These are phyloP conservation scores for Cyphomyrus plagiostoma DNA, from an alignment of 2,113 vertebrate genomes.

Conservation along the genomic window DNA sequence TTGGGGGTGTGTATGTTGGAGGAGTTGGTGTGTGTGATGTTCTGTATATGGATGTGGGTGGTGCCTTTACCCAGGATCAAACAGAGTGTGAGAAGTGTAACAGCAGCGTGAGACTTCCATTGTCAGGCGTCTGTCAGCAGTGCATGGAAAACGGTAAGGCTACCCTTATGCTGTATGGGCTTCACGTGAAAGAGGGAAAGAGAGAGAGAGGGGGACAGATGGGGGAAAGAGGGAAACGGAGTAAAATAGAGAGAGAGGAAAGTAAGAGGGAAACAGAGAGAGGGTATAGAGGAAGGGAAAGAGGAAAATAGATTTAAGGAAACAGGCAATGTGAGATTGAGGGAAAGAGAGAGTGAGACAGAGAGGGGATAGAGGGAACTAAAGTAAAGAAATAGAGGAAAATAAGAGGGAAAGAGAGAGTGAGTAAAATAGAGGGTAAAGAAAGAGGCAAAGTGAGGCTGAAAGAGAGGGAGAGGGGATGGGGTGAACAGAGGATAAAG, in stretches of 20 bases:
- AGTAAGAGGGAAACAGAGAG: neutral
- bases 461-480: neutral
- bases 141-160: neutral
- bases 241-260: neutral
- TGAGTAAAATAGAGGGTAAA: neutral
- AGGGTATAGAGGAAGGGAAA: neutral
- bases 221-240: neutral
- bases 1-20: neutral
- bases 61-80: neutral
- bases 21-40: neutral
- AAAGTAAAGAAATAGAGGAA: too few species aligned
- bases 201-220: neutral
- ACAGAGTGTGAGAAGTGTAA: neutral
- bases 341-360: neutral
- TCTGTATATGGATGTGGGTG: neutral
- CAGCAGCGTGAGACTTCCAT: neutral
- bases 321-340: neutral
- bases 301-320: neutral
- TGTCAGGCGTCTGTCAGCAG: neutral
- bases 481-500: neutral
- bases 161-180: neutral
- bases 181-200: neutral
- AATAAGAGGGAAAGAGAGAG: too few species aligned
- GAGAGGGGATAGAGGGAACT: neutral
- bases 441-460: neutral